Base-by-base conservation (phyloP, 2,888 invertebrate genomes). In the Orthosia cruda region DNA sequence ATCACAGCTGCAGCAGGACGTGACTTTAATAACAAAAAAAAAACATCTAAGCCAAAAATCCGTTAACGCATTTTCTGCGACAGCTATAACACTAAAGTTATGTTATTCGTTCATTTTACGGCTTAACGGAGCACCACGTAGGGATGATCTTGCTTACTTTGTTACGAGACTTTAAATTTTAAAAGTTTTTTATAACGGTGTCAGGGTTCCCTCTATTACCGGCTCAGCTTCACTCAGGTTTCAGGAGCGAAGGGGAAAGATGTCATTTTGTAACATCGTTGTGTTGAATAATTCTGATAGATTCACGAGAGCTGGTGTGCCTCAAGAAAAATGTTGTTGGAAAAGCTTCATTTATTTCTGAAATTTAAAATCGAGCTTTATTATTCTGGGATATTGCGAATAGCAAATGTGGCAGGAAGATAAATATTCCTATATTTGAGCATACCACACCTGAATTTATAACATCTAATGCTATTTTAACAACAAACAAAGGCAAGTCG, bases 91-190 rank as follows among this genome's bases (percentile, higher is more conserved):
- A 65, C 58, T 59, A 23, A 61, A 67, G 73, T 80, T 65, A 70
- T 71, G 71, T 79, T 85, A 76, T 76, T 61, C 68, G 76, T 77
- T 77, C 74, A 81, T 86, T 81, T 85, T 75, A 85, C 77, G 77
- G 62, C 68, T 81, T 85, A 74, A 85, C 77, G 77, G 64, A 65
- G 55, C 75, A 77, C 61, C 81, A 72, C 81, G 68, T 64, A 57
- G 65, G 67, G 69, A 58, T 76, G 59, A 69, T 64, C 49, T 67
- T 67, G 71, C 72, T 73, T 74, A 84, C 84, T 81, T 81, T 84
- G 81, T 80, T 58, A 67, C 32, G 57, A 40, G 59, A 74, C 70
- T 75, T 84, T 75, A 76, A 72, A n/a, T 84, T 68, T 74, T 76
- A 62, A 81, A 72, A 72, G 26, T 74, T 69, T 77, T 80, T 77